Base-by-base conservation (phyloP, 2,888 invertebrate species). In the Ectemnius continuus region DNA sequence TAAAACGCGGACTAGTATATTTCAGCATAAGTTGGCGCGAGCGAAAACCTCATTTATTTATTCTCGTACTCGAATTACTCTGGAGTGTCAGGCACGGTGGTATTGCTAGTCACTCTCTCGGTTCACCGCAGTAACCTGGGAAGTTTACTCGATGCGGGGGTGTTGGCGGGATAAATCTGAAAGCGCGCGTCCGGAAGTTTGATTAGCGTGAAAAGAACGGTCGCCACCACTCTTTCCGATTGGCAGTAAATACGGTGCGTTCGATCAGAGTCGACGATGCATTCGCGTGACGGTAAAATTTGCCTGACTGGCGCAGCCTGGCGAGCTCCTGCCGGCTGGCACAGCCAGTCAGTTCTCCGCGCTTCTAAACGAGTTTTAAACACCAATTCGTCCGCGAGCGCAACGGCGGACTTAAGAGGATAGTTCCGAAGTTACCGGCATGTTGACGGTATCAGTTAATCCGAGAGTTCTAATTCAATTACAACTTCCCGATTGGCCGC, bases 401-500 rank as follows among this genome's bases (percentile, higher is more conserved):
- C 58, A 65, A 72, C 67, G 23, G 56, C 36, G 23, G 46, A 45
- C 46, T 26, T 48, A 68, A 68, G 67, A 48, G 60, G 14, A 47
- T 67, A 65, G 69, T 64, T 73, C 23, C 61, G 11, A 73, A 57
- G 60, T 58, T 18, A 18, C n/a, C 14, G 16, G 45, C 48, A 61
- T 47, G 57, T 62, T 70, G 65, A 73, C 61, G 28, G 36, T 67
- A 60, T 71, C 76, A 75, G 73, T 80, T 80, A 80, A 82, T 77
- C 73, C 63, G 67, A 48, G 73, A 78, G 66, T 79, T 75, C 74
- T 76, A 79, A 81, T 80, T 78, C 70, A 75, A 79, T 80, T 80
- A 79, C 65, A 69, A 74, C 73, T 71, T 76, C 58, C 56, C 68
- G 65, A 80, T 73, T 61, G 48, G 64, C 46, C 20, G 36, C 52